A percentile compares a stretch with the other conserved stretches of the same genome.
phyloP scores from a whole-genome alignment of 2,888 invertebrate genomes.

The Philonicus albiceps region DNA sequence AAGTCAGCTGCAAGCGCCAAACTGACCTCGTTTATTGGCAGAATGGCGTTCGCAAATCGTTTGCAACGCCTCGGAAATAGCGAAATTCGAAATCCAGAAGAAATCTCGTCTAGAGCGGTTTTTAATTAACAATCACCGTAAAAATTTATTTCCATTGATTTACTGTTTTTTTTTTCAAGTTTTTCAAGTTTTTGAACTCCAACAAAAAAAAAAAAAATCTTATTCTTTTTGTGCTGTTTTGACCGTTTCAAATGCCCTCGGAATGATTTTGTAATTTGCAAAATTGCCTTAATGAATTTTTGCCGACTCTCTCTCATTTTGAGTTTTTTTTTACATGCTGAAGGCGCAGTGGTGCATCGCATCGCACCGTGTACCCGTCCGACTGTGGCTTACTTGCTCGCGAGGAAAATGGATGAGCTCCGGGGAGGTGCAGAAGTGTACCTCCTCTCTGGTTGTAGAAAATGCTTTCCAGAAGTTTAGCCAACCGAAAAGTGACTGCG shows the following conservation, averaged over 20 bases:
- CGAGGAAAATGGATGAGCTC: background rate
- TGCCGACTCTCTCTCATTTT: background rate
- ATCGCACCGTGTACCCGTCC: background rate
- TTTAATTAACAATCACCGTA: background rate
- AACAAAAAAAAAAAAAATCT: background rate
- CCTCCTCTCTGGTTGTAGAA: background rate
- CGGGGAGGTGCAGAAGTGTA: background rate
- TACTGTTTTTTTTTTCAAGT: background rate
- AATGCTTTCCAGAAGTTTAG: slow-evolving; percentile 4
- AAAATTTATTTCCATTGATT: background rate
- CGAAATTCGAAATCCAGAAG: background rate
- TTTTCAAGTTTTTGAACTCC: background rate
- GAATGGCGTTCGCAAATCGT: background rate
- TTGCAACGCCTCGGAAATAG: background rate
- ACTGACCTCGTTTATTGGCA: background rate
- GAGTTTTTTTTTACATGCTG: background rate
- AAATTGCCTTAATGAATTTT: background rate
- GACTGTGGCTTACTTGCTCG: background rate
- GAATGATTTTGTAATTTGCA: background rate
- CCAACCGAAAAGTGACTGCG: slow-evolving; percentile 3
- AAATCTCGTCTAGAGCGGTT: background rate
- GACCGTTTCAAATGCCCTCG: background rate
- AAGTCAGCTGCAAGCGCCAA: background rate
- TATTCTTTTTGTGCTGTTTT: background rate
- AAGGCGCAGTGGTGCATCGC: background rate